Evolutionary conservation across 2,797 vertebrate genomes (phyloP).

Genomic region (Acrossocheilus wenchowensis): DNA sequence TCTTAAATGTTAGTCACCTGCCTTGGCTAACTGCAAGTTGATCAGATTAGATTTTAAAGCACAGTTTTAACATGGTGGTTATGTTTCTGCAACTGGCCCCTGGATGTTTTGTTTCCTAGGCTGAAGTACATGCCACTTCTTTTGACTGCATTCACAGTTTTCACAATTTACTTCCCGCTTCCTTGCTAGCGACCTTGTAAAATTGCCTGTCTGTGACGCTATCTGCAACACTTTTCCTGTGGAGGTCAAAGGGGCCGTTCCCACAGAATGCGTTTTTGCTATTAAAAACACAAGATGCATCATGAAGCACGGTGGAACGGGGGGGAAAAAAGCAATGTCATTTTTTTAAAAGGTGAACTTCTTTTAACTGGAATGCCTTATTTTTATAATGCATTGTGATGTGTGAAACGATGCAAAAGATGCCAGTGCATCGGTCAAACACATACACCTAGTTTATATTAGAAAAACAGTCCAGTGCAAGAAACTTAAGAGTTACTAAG

Average conservation of each 20-base stretch:
- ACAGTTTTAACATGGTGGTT: not conserved
- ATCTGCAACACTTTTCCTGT: not conserved
- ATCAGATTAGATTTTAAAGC: not conserved
- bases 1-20: no score
- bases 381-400: not conserved
- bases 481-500: not conserved
- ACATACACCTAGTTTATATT: not conserved
- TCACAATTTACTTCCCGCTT: not conserved
- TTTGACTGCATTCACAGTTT: not conserved
- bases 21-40: not conserved
- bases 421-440: not conserved
- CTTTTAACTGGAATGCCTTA: not conserved
- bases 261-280: not conserved
- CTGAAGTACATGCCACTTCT: not conserved
- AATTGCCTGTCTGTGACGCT: not conserved
- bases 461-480: not conserved
- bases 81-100: not conserved
- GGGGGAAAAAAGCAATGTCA: not conserved
- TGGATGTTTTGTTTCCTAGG: not conserved
- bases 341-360: not conserved
- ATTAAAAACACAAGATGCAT: not conserved
- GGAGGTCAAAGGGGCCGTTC: not conserved
- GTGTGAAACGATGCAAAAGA: not conserved
- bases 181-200: constrained; percentile 15
- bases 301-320: not conserved